Percentiles rank a stretch among this genome's conserved stretches.
Evolutionary conservation across 1,140 invertebrate genomes (phyloP).

Genomic region (Platorchestia sp.): DNA sequence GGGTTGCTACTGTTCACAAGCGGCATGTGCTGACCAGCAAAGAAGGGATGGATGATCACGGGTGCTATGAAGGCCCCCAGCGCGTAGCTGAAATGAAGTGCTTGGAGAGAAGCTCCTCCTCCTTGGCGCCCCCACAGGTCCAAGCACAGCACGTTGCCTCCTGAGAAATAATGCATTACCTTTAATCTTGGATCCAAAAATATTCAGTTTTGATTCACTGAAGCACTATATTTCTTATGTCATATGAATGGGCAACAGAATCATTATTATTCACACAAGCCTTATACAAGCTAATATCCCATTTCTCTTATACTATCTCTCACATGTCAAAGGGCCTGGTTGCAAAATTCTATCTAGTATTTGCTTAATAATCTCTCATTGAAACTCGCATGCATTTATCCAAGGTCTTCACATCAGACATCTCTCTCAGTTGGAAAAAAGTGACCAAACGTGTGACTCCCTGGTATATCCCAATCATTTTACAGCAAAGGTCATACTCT

Average conservation of each 20-base stretch:
- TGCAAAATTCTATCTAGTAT: no score
- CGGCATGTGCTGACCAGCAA: constrained; percentile 54
- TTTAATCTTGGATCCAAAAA: background rate
- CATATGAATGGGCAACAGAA: background rate
- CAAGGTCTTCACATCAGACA: no score
- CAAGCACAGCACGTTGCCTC: constrained; percentile 74
- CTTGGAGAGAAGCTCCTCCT: constrained; percentile 74
- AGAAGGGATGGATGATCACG: constrained; percentile 72
- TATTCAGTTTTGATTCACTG: background rate
- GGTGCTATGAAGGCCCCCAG: constrained; percentile 75
- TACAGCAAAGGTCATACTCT: no score
- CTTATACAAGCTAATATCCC: no score
- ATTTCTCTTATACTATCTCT: no score
- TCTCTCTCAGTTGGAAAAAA: no score
- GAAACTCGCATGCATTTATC: no score
- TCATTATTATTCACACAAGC: background rate
- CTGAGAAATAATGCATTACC: constrained; percentile 68
- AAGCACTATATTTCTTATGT: background rate
- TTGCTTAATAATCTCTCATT: no score
- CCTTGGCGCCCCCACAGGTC: constrained; percentile 72
- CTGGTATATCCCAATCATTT: no score
- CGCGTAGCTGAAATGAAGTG: constrained; percentile 75
- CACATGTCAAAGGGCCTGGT: no score
- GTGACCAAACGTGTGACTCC: no score
- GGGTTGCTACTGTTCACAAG: background rate